These are phyloP conservation scores for Puffinus mauretanicus DNA, from an alignment of 2,113 vertebrate species.

Conservation along the genomic window DNA sequence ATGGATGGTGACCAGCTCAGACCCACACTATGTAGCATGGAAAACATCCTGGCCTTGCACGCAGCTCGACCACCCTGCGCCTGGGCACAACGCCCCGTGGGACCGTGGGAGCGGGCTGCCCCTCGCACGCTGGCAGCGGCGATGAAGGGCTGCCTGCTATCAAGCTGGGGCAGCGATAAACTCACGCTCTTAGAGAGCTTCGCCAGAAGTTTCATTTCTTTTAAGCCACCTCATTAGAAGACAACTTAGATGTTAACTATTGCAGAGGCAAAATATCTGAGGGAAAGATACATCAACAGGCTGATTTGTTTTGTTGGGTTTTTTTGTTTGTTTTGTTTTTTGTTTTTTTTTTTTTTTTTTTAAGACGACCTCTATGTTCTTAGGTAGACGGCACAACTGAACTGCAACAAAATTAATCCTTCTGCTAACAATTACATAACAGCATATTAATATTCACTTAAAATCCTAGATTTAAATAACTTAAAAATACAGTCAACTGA, in stretches of 20 bases:
- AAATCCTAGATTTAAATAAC: neutral
- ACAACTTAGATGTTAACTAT: neutral
- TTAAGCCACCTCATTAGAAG: neutral
- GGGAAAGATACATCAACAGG: neutral
- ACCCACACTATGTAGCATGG: rapidly evolving
- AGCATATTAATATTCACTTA: neutral
- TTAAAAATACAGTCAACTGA: neutral
- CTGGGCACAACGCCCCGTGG: no score
- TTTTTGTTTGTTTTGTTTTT: no score
- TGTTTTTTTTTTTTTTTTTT: neutral
- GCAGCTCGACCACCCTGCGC: rapidly evolving
- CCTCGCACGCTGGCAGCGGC: rapidly evolving
- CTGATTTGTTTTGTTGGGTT: no score
- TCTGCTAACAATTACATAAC: neutral
- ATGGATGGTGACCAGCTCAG: rapidly evolving
- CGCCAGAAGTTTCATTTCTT: neutral
- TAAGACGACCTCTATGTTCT: neutral
- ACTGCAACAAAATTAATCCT: neutral
- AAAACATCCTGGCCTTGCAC: rapidly evolving
- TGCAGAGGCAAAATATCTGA: neutral
- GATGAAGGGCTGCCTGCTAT: rapidly evolving
- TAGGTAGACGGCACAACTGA: neutral
- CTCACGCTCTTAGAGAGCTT: neutral
- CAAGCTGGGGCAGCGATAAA: neutral
- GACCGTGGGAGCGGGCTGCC: neutral